Base-by-base conservation (phyloP, 2,113 vertebrate species). In the Lophura nycthemera region DNA sequence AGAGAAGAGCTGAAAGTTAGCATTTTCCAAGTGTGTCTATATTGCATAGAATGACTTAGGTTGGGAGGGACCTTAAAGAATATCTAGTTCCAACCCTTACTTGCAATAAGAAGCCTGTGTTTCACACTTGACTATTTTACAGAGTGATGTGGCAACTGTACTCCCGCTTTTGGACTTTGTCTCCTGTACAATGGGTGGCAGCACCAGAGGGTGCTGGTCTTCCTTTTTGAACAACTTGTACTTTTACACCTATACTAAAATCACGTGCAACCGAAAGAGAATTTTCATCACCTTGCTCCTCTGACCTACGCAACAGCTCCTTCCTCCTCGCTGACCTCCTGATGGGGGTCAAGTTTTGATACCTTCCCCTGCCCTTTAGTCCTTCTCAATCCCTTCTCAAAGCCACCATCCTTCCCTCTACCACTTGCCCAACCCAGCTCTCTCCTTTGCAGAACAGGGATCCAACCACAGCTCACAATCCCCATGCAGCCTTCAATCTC, bases 211-310 rank as follows among this genome's bases (percentile, higher is more conserved):
- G 50, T 1, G 1, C 32, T 38, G 36, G 19, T 5, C 1, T 3
- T 36, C n/a, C 45, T 78, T 48, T 72, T 54, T 19, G 7, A 70
- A 43, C 8, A 24, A 14, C 43, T 50, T 70, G 30, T n/a, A 47
- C 13, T 29, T 16, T 38, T 38, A 50, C 4, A 43, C 15, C 29
- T 14, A n/a, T 27, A 54, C n/a, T 54, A 60, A 83, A 70, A 70
- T 20, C 12, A 60, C 10, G 10, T 24, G 42, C 65, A 24, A 11
- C 42, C 13, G 11, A 8, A 32, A 18, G 29, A 32, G 54, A 32
- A 24, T 25, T 57, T 71, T 59, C 34, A 5, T 36, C 52, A 52
- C 13, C 22, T 15, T 0, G 0, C 6, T 66, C 5, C 32, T 73
- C 14, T 66, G 24, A 72, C 27, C 32, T 59, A 64, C 32, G 32